Conservation (phyloP, 2,888 invertebrate species). For the Eristalis tenax region DNA sequence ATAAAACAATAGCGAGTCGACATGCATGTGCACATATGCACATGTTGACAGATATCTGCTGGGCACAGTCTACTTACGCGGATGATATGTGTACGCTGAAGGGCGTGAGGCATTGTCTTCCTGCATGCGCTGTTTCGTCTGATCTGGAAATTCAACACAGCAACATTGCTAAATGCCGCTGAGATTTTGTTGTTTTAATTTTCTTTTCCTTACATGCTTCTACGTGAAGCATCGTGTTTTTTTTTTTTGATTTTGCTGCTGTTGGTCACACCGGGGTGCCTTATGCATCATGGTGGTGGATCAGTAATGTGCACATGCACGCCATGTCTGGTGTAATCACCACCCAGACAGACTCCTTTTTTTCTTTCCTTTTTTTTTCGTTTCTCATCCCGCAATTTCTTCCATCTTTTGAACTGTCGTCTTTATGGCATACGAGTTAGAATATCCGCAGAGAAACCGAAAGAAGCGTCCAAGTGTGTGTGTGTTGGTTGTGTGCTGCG, state of each 20-base stretch:
- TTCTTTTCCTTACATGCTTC: neutral
- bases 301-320: conserved; percentile 50
- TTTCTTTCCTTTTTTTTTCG: conserved; percentile 5
- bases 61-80: conserved; percentile 24
- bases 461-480: neutral
- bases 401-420: conserved; percentile 13
- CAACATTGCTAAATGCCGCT: conserved; percentile 33
- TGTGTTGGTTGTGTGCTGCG: neutral
- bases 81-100: conserved; percentile 17
- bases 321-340: conserved; percentile 44
- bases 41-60: conserved; percentile 13
- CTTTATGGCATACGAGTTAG: conserved; percentile 11
- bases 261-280: conserved; percentile 26
- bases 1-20: neutral
- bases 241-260: neutral
- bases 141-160: conserved; percentile 59
- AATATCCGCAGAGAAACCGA: conserved; percentile 26
- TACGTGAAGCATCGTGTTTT: neutral
- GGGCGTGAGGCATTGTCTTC: conserved; percentile 21
- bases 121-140: conserved; percentile 37
- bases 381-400: conserved; percentile 2
- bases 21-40: neutral
- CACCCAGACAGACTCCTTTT: conserved; percentile 35
- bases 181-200: conserved; percentile 13
- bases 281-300: conserved; percentile 40